Evolutionary conservation across 2,888 invertebrate species (phyloP).

Genomic region (Panopea generosa): DNA sequence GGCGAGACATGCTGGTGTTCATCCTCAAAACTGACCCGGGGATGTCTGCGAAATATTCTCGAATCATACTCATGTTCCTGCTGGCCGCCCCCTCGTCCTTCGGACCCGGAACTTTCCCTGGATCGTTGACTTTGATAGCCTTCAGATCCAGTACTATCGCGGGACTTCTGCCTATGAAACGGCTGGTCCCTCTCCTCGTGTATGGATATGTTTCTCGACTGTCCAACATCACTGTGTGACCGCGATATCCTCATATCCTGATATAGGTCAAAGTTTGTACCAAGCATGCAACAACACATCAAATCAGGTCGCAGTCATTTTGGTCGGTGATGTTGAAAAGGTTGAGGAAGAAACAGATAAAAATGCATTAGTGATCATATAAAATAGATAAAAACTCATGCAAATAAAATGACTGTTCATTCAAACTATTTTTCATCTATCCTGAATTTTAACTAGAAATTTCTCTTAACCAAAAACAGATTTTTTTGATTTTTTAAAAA

Average conservation of each 20-base stretch:
- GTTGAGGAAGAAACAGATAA: background rate
- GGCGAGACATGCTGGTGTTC: conserved; percentile 27
- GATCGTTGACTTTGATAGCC: conserved; percentile 6
- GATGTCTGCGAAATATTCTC: conserved; percentile 62
- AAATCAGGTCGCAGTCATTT: conserved; percentile 14
- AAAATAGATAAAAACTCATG: background rate
- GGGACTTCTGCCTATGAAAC: conserved; percentile 52
- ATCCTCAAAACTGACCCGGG: conserved; percentile 52
- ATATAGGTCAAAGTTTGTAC: conserved; percentile 7
- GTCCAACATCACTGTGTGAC: conserved; percentile 52
- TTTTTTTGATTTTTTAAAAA: too few relatives aligned
- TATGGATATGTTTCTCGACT: conserved; percentile 54
- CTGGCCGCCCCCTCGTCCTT: conserved; percentile 40
- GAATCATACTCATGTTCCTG: conserved; percentile 51
- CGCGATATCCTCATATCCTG: conserved; percentile 60
- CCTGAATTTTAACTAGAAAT: too few relatives aligned
- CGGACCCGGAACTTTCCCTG: conserved; percentile 43
- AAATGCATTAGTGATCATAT: conserved; percentile 1
- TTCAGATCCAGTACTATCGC: conserved; percentile 25
- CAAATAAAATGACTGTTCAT: too few relatives aligned
- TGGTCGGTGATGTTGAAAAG: conserved; percentile 6
- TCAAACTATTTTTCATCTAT: too few relatives aligned
- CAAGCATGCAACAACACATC: conserved; percentile 37
- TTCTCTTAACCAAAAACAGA: too few relatives aligned
- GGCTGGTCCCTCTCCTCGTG: conserved; percentile 36